A percentile compares a stretch with the other conserved stretches of the same genome.
These are phyloP conservation scores for Perdix hodgsoniae DNA, from an alignment of 2,797 vertebrate species.

Conservation along the genomic window DNA sequence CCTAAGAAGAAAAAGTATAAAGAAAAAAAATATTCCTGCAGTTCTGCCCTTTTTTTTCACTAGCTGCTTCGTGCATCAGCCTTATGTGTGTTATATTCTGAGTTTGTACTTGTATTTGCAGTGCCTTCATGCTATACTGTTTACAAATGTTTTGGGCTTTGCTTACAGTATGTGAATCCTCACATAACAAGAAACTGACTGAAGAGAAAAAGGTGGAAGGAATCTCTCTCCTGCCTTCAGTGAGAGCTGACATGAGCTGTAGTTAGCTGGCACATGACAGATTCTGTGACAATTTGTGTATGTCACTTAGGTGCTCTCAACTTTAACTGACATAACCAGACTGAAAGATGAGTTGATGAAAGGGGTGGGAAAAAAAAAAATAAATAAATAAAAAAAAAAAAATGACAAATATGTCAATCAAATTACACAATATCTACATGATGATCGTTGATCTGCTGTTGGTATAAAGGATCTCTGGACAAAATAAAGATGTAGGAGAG, in stretches of 20 bases:
- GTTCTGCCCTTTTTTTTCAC: neutral
- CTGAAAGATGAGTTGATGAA: neutral
- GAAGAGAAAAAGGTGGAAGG: neutral
- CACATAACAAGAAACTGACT: neutral
- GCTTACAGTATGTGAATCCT: neutral
- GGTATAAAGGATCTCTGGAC: neutral
- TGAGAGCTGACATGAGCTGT: neutral
- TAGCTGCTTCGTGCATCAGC: neutral
- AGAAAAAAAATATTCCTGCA: neutral
- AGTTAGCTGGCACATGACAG: neutral
- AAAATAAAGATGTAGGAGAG: neutral
- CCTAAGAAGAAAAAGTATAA: neutral
- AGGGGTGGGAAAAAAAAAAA: neutral
- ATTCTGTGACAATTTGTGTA: neutral
- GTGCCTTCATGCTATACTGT: neutral
- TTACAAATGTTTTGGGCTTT: neutral
- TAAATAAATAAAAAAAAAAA: neutral
- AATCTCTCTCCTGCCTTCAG: neutral
- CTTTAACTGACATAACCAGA: neutral
- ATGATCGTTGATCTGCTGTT: neutral
- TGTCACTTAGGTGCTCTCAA: neutral
- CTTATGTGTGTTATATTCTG: neutral
- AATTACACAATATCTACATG: neutral
- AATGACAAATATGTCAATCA: neutral
- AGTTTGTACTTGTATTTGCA: neutral